Evolutionary conservation across 30 jellyfish, hydroid and myxozoan species (phyloP), one percentile per base, ranked within the genome.

Genomic region (Pelagia noctiluca): DNA sequence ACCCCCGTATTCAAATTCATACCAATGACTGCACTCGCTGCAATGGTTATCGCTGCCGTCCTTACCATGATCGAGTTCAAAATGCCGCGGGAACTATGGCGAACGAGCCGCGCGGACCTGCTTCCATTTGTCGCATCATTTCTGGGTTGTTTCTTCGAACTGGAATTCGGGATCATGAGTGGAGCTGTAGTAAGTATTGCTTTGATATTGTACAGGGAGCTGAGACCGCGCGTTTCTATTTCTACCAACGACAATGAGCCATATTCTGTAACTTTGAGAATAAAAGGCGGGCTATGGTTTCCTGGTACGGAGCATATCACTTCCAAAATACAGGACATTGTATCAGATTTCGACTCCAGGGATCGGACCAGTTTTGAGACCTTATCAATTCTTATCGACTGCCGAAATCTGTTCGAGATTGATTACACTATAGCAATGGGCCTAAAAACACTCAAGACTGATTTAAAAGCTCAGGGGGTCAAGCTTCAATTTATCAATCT

Each of bases 21-120:
- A 0, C 98, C 98, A 1, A 77, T 71, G 93, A 35, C 98, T 0
- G 71, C 96, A 35, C 70, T 91, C 19, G 89, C 96, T 33, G 98
- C 98, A 0, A 91, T 91, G 76, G 90, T 91, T 61, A 67, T 85
- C 32, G 93, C 93, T 36, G 95, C 98, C 11, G 90, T 91, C 25
- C 66, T 91, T 26, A 71, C 47, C 37, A 66, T 91, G 83, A 68
- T 91, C 63, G 98, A 91, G 30, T 50, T 52, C 67, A 74, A 63
- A 31, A 57, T 91, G 48, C 90, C 90, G 1, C 30, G 48, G 33
- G 72, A 80, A 62, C 82, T 91, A 10, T 91, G 93, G 94, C 76
- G 77, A 1, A 37, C 87, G 65, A 78, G 80, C 84, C 84, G 78
- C 35, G 28, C 80, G 25, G 98, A 91, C 30, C 54, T 91, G 26